Base-by-base conservation (phyloP, 2,888 invertebrate species). In the Campaea margaritaria region DNA sequence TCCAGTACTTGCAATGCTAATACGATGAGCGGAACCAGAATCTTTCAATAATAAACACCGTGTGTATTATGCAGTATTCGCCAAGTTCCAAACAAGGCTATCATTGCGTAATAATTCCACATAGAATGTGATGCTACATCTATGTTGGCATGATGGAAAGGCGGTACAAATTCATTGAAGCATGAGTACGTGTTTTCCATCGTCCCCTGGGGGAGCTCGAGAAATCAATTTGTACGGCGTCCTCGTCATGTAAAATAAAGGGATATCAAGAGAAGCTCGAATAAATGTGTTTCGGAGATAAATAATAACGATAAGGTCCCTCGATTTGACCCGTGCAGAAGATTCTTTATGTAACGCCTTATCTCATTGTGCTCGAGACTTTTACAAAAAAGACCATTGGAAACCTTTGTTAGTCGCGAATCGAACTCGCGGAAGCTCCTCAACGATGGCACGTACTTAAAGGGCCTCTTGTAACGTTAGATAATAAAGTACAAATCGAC, bases 271-370 rank as follows among this genome's bases (percentile, higher is more conserved):
- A 70, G 70, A 65, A 78, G 73, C 73, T 76, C 63, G 72, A 72
- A 77, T 76, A 82, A 82, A 83, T 85, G 80, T 81, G 78, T 80
- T 80, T 80, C 78, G 65, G 70, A 82, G 79, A 85, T 83, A 85
- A 85, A 85, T 84, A 83, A 83, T 83, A 84, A 80, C 81, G 82
- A 82, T 79, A 83, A 82, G 81, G 75, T 74, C 78, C 78, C 75
- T 77, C 83, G 72, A 81, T 83, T 84, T 82, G 79, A 81, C 83
- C 82, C 82, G 73, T 69, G 73, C 64, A 76, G 66, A 74, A 78
- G 70, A 79, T 81, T 80, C 76, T 79, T 79, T 83, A 79, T 76
- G 73, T 78, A 76, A 75, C 74, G 74, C 75, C 74, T 78, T 77
- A 79, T 81, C 79, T 76, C 74, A 79, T 80, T 83, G 78, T 80